Evolutionary conservation across 2,113 vertebrate genomes (phyloP).

Genomic region (Rhadina sibilatrix): DNA sequence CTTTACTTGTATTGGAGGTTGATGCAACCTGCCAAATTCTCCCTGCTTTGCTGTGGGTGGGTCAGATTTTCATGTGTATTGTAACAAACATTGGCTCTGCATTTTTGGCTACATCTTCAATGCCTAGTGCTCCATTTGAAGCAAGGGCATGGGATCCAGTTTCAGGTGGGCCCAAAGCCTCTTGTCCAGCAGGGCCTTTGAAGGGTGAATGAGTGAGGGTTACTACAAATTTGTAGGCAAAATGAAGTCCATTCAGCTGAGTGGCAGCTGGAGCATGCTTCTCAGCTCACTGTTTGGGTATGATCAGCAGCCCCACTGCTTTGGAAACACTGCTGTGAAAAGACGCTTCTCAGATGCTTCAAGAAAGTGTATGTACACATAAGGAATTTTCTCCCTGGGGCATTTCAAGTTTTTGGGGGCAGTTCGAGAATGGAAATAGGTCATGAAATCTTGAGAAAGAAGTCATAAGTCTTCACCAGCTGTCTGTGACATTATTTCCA

Average conservation of each 20-base stretch:
- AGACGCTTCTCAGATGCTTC: fast-evolving
- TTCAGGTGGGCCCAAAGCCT: not conserved
- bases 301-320: not conserved
- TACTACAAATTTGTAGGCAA: not conserved
- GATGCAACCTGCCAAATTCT: not conserved
- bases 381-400: not conserved
- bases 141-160: not conserved
- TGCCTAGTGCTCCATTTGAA: not conserved
- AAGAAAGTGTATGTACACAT: not conserved
- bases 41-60: not conserved
- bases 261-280: not conserved
- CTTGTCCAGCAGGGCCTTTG: no score
- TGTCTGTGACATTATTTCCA: constrained; percentile 25
- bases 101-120: not conserved
- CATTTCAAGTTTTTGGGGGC: not conserved
- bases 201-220: not conserved
- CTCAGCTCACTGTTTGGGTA: not conserved
- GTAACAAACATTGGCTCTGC: not conserved
- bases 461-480: not conserved
- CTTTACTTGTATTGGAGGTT: not conserved
- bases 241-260: not conserved
- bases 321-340: not conserved
- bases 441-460: not conserved
- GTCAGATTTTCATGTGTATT: fast-evolving
- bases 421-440: not conserved